Evolutionary conservation across 2,113 vertebrate genomes (phyloP).

Genomic region (Manacus vitellinus): DNA sequence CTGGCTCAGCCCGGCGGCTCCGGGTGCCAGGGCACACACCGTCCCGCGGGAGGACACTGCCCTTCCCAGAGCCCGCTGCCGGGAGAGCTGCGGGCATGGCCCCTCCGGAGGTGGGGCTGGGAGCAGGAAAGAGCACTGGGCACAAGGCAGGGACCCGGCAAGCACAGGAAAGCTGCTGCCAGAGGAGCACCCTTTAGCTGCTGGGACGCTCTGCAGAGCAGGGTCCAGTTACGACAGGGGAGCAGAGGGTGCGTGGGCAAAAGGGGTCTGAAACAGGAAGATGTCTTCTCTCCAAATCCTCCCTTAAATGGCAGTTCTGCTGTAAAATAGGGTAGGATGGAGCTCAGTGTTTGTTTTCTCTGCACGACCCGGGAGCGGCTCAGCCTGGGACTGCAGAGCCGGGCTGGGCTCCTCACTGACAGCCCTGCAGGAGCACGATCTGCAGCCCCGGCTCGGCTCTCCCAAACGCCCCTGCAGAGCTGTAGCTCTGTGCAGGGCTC

Average conservation of each 20-base stretch:
- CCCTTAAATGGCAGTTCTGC: constrained; percentile 40
- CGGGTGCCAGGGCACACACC: neutral
- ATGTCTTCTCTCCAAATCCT: neutral
- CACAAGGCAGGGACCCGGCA: neutral
- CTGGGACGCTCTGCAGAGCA: fast-evolving
- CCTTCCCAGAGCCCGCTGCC: neutral
- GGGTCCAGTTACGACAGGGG: neutral
- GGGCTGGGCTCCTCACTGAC: neutral
- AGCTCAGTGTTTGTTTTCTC: neutral
- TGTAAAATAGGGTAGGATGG: neutral
- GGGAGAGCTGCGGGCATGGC: neutral
- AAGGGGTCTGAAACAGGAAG: neutral
- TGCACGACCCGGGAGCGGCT: neutral
- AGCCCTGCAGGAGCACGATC: neutral
- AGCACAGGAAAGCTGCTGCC: neutral
- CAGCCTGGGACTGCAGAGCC: neutral
- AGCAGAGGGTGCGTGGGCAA: neutral
- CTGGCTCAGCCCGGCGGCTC: neutral
- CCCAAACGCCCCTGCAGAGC: neutral
- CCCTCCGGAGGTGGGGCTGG: neutral
- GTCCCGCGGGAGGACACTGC: neutral
- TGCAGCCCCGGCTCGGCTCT: neutral
- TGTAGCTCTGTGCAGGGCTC: fast-evolving
- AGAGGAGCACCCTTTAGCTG: neutral
- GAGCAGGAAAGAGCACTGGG: neutral